phyloP scores from a whole-genome alignment of 2,797 vertebrate species.

The Mormyrops attenuatus region DNA sequence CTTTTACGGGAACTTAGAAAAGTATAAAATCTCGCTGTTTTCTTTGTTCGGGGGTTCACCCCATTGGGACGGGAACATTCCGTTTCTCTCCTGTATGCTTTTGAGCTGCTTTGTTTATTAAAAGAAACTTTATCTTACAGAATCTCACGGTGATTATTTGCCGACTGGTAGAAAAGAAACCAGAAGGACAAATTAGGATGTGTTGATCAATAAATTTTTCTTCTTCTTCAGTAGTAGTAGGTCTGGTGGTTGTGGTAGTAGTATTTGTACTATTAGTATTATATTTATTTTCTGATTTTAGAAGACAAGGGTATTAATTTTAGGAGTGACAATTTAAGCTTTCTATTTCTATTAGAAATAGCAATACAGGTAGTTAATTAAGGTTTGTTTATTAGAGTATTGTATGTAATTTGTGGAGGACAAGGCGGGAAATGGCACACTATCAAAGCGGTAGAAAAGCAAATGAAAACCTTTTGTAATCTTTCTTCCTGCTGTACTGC shows the following conservation, averaged over 20 bases:
- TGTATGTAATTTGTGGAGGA: not conserved
- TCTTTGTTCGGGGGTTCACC: not conserved
- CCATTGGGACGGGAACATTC: too few species aligned
- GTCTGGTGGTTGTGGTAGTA: not conserved
- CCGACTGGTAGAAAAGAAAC: not conserved
- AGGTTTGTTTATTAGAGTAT: not conserved
- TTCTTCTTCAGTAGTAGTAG: not conserved
- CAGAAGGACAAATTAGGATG: not conserved
- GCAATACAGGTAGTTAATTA: not conserved
- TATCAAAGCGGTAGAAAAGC: not conserved
- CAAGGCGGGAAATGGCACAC: not conserved
- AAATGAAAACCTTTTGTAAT: not conserved
- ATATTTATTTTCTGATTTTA: not conserved
- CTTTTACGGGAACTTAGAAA: not conserved
- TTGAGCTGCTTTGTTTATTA: not conserved
- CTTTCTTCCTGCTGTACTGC: not conserved
- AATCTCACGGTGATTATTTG: not conserved
- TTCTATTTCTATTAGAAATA: not conserved
- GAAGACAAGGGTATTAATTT: not conserved
- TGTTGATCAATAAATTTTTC: not conserved
- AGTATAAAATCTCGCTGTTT: not conserved
- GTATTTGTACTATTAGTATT: not conserved
- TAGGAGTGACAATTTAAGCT: not conserved
- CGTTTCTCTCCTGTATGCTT: too few species aligned
- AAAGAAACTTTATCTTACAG: not conserved